Conservation (phyloP, 2,113 vertebrate genomes). For the Oryzias javanicus region DNA sequence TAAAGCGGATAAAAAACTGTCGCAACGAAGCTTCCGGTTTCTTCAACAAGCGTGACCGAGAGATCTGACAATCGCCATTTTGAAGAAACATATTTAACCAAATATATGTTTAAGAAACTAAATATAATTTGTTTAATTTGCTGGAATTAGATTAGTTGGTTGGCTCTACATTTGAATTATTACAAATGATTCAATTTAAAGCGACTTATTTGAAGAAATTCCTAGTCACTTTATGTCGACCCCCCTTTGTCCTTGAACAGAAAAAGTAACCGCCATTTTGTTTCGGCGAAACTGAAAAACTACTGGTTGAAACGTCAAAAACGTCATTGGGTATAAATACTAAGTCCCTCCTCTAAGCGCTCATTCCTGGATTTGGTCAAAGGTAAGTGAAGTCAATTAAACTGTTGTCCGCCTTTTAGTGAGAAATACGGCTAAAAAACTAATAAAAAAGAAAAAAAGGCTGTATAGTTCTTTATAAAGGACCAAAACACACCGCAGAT, state of each 20-base stretch:
- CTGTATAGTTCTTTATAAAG: background rate
- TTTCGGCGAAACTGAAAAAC: constrained; percentile 17
- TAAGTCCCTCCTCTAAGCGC: constrained; percentile 44
- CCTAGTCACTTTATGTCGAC: background rate
- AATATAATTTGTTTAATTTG: accelerated
- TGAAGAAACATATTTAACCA: constrained; percentile 18
- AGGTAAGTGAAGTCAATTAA: constrained; percentile 73
- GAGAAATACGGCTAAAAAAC: constrained; percentile 10
- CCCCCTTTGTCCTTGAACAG: constrained; percentile 63
- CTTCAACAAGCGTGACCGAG: background rate
- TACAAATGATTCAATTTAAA: accelerated
- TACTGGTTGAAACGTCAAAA: constrained; percentile 59
- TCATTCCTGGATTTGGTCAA: constrained; percentile 81
- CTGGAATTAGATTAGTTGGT: accelerated
- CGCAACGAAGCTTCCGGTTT: no score
- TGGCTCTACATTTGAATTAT: accelerated
- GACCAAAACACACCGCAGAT: background rate
- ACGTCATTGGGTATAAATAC: constrained; percentile 75
- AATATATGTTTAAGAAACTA: background rate
- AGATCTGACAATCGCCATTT: constrained; percentile 57
- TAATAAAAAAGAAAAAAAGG: background rate
- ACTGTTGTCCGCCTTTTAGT: constrained; percentile 28
- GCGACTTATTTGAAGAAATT: accelerated
- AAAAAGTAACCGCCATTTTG: constrained; percentile 63
- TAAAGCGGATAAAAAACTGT: no score